phyloP scores from a whole-genome alignment of 1,140 invertebrate genomes.

The Dinoponera quadriceps region DNA sequence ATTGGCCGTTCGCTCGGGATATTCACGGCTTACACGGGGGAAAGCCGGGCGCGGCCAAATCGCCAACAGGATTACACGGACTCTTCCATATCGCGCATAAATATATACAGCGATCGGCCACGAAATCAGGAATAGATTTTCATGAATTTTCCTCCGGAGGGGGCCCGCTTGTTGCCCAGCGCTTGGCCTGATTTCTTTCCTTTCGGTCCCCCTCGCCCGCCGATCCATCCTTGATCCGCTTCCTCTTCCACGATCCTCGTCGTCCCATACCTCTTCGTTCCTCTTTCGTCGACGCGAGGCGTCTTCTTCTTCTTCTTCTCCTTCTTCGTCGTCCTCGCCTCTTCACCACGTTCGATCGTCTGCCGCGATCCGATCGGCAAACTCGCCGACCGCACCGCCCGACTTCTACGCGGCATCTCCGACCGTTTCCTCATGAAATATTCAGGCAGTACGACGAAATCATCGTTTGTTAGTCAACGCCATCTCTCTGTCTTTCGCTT shows the following conservation, averaged over 20 bases:
- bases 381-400: constrained; percentile 8
- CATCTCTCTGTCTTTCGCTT: constrained; percentile 52
- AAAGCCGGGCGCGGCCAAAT: neutral
- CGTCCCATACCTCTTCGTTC: constrained; percentile 15
- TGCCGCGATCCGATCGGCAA: constrained; percentile 44
- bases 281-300: neutral
- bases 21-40: neutral
- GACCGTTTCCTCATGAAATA: constrained; percentile 79
- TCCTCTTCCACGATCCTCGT: constrained; percentile 50
- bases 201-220: constrained; percentile 3
- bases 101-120: constrained; percentile 67
- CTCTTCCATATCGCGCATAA: constrained; percentile 47
- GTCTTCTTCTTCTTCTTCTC: neutral
- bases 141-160: constrained; percentile 74
- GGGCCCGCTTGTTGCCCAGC: constrained; percentile 41
- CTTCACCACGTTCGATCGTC: constrained; percentile 19
- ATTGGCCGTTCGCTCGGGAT: neutral
- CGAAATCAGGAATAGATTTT: constrained; percentile 79
- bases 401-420: constrained; percentile 23
- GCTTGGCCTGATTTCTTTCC: constrained; percentile 61
- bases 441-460: constrained; percentile 78
- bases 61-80: constrained; percentile 4
- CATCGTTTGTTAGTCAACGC: constrained; percentile 80
- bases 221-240: constrained; percentile 23
- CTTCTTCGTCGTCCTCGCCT: constrained; percentile 29